A percentile compares a stretch with the other conserved stretches of the same genome.
Conservation (phyloP, 2,797 vertebrate species). For the Peromyscus aztecus region DNA sequence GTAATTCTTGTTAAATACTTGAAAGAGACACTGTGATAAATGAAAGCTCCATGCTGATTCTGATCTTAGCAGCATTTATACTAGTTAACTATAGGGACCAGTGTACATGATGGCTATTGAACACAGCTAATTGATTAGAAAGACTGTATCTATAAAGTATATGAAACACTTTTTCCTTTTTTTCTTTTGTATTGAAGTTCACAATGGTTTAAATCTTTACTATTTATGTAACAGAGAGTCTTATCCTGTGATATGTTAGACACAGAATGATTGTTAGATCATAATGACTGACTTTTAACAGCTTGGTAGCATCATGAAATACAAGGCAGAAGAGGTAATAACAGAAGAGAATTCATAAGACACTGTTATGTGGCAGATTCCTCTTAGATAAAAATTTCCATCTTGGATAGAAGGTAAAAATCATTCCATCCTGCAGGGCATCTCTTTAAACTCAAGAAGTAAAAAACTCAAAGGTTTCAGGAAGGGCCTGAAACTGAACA, state of each 20-base stretch:
- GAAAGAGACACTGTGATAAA: neutral
- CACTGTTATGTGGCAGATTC: neutral
- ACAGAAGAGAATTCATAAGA: neutral
- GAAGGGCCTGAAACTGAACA: neutral
- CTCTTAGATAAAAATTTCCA: too few relatives aligned
- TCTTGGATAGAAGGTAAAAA: neutral
- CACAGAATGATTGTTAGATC: neutral
- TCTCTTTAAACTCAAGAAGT: neutral
- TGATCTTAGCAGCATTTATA: neutral
- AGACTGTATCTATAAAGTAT: neutral
- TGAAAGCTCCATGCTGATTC: neutral
- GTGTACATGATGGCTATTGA: neutral
- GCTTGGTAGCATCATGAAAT: neutral
- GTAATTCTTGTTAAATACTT: neutral
- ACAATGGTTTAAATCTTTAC: neutral
- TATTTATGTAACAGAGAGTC: neutral
- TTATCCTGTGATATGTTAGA: neutral
- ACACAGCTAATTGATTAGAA: neutral
- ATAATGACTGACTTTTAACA: neutral
- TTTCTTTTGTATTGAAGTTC: neutral
- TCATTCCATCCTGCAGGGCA: neutral
- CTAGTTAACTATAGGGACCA: neutral
- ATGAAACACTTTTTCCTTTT: neutral
- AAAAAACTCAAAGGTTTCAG: neutral
- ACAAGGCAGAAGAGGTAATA: neutral